Evolutionary conservation across 2,113 vertebrate genomes (phyloP), one percentile per base, ranked within the genome.

Genomic region (Varanus salvator): DNA sequence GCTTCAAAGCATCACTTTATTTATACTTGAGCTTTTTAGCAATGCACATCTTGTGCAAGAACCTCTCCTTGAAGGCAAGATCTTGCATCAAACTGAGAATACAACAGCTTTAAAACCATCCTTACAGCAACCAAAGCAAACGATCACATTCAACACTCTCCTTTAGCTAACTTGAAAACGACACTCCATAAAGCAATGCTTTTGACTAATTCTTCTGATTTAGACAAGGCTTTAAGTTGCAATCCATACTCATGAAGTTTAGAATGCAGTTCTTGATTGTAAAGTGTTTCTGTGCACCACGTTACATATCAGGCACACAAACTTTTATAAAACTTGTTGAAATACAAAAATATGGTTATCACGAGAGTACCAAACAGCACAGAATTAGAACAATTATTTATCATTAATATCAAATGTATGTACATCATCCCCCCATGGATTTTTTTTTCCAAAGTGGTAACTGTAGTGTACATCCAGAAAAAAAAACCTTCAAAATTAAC

Each of bases 341-440:
- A 93, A 95, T 97, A 97, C 95, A 97, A 97, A 97, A 97, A 97
- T 96, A 97, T 84, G 95, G 95, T 94, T 97, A 96, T 94, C 96
- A 97, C 94, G 84, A 95, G 89, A 94, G 90, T 95, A 96, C 94
- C 94, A 95, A 96, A 93, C 94, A 96, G 95, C 96, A 97, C 95
- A 93, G 93, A 96, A 96, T 96, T 96, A 96, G 93, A 96, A 94
- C 93, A 92, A 94, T 92, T 97, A 97, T 97, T 96, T 97, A 97
- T 94, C 96, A 14, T 9, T 90, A 82, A 95, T 83, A 95, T 85
- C 95, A 92, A 85, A 95, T 96, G 93, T 97, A 97, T 97, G 94
- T 95, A 97, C 96, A 97, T 94, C 92, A 85, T 91, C 81, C 82
- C 87, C 60, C 92, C 80, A 94, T 86, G 90, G 93, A 94, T 92